Evolutionary conservation across 1,140 invertebrate genomes (phyloP), one percentile per base, ranked within the genome.

Genomic region (Camponotus floridanus): DNA sequence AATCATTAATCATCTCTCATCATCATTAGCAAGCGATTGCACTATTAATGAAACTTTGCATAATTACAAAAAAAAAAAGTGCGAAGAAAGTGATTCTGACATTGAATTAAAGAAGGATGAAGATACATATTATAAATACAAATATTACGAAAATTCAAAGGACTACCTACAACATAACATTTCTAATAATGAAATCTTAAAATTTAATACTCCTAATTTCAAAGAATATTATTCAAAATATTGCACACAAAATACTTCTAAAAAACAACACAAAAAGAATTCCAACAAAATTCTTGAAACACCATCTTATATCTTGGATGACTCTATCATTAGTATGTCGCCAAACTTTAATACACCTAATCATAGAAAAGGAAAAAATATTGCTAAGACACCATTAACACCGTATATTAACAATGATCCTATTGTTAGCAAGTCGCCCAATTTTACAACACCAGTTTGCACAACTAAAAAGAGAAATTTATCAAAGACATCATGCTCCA

Each of bases 1-100:
- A 86, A 92, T 93, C 71, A 93, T 93, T 84, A 89, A 83, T 79
- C 78, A 91, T 65, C 86, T 93, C n/a, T 93, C 93, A 0, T 88
- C 68, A 26, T 88, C 92, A 8, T 73, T 92, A 55, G 85, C 86
- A 21, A 92, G 80, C 45, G 83, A 91, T 21, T 33, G 67, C 33
- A 42, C 45, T 31, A 73, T 61, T 65, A 74, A 68, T 31, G 67
- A 51, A 9, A 67, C 55, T 62, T 67, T 70, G 5, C n/a, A 86
- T 21, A 76, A 76, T 45, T 18, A 78, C 36, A 51, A 84, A 62
- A 71, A 8, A 33, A 80, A 86, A 0, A 71, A 84, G 0, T 51
- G 33, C 33, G 48, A 79, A 39, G 42, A 85, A 65, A 86, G 62
- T 11, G 48, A 45, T 31, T 70, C 21, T n/a, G 57, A 61, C 2